Percentiles rank a stretch among this genome's conserved stretches.
Conservation (phyloP, 1,140 invertebrate species). For the Agraylea sexmaculata region DNA sequence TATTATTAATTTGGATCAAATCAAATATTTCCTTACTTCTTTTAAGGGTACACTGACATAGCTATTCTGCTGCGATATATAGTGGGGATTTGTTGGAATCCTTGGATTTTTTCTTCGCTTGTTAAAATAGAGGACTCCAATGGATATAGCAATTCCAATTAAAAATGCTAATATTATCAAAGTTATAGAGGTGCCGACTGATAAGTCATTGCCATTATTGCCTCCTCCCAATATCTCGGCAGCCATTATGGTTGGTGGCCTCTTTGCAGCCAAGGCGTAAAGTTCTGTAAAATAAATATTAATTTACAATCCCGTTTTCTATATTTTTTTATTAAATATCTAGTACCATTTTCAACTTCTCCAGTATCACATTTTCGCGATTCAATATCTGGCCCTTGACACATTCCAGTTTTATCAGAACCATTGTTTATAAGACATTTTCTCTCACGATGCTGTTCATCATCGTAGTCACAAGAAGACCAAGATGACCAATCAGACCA, state of each 20-base stretch:
- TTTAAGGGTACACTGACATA: slow-evolving; percentile 71
- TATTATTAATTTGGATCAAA: slow-evolving; percentile 1
- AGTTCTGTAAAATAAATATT: slow-evolving; percentile 26
- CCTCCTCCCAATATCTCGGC: slow-evolving; percentile 33
- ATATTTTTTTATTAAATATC: not conserved
- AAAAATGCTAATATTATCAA: slow-evolving; percentile 41
- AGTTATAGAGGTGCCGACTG: slow-evolving; percentile 43
- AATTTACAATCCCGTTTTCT: not conserved
- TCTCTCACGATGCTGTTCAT: slow-evolving; percentile 51
- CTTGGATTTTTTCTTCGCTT: slow-evolving; percentile 35
- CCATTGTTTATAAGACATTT: slow-evolving; percentile 43
- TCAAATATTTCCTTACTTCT: slow-evolving; percentile 41
- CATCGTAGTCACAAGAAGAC: slow-evolving; percentile 52
- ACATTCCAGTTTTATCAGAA: slow-evolving; percentile 42
- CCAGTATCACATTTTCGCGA: slow-evolving; percentile 46
- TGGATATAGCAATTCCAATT: slow-evolving; percentile 32
- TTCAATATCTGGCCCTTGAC: slow-evolving; percentile 52
- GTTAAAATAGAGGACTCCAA: slow-evolving; percentile 32
- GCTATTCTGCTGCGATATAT: slow-evolving; percentile 70
- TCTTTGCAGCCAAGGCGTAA: slow-evolving; percentile 32
- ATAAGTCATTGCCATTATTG: slow-evolving; percentile 32
- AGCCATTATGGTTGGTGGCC: slow-evolving; percentile 7
- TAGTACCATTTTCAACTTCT: slow-evolving; percentile 29
- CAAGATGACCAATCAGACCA: slow-evolving; percentile 58
- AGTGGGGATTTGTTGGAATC: slow-evolving; percentile 55